Evolutionary conservation across 2,113 vertebrate genomes (phyloP), one percentile per base, ranked within the genome.

Genomic region (Monopterus albus): DNA sequence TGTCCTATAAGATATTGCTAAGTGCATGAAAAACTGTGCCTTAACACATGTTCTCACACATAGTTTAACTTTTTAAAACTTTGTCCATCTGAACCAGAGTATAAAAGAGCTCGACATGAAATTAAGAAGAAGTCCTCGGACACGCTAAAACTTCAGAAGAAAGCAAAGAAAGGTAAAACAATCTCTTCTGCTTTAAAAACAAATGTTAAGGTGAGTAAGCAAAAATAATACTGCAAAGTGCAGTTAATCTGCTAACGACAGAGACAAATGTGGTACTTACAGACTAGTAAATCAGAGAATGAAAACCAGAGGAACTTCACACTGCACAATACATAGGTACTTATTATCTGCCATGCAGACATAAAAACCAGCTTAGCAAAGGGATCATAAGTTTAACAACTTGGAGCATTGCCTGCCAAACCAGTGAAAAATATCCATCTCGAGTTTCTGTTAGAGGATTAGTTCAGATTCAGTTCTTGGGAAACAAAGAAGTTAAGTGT

Each of bases 81-180:
- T 56, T 79, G 13, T 80, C 36, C 76, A 12, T 65, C 72, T 38
- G 36, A 62, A 69, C 21, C 89, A 99, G 97, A 99, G 76, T 98
- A 98, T 87, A 99, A 98, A 79, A 94, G 93, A 85, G 96, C 97
- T 28, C 94, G 96, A 8, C 96, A 98, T 0, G 97, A 99, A 88
- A 99, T 99, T 75, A 99, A 98, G 91, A 99, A 98, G 76, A 98
- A 98, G 79, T 97, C 97, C 1, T 98, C 96, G 0, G 97, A 99
- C 91, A 99, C 97, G 0, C 89, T 99, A 78, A 98, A 98, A 81
- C 96, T 99, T 52, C 97, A 99, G 89, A 99, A 98, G 87, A 98
- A 98, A 72, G 97, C 97, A 0, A 96, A 96, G 79, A 99, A 99
- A 97, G 97, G 97, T 99, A 91, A 88, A 51, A 36, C 57, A 21